Conservation (phyloP, 1,140 invertebrate species). For the Ditylenchus dipsaci region DNA sequence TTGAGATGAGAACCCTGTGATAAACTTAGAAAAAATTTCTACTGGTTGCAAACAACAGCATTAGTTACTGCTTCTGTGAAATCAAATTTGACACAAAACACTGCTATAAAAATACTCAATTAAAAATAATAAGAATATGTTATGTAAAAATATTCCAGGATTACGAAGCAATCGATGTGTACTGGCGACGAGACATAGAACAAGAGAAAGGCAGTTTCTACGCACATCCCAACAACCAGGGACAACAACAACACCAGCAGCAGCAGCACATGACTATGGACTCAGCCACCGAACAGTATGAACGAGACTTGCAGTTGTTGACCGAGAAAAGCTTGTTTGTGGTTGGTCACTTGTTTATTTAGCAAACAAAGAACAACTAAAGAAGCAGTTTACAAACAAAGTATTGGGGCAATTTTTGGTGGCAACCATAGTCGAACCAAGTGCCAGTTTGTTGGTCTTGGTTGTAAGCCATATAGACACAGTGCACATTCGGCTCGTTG, state of each 20-base stretch:
- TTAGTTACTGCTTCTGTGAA: no score
- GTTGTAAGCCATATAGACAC: conserved; percentile 55
- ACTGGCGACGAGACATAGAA: conserved; percentile 54
- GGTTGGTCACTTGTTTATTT: conserved; percentile 36
- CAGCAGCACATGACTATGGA: conserved; percentile 2
- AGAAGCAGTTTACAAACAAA: conserved; percentile 49
- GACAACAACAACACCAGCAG: neutral
- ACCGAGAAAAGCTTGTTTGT: conserved; percentile 47
- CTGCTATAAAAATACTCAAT: no score
- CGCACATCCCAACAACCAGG: neutral
- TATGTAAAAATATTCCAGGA: no score
- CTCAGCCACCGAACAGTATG: conserved; percentile 32
- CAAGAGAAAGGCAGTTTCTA: conserved; percentile 44
- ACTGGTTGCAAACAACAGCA: no score
- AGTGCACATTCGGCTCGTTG: conserved; percentile 52
- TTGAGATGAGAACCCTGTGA: no score
- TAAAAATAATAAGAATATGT: no score
- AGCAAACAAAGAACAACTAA: neutral
- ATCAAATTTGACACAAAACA: no score
- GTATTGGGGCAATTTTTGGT: conserved; percentile 48
- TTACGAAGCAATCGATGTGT: conserved; percentile 53
- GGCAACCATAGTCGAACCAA: conserved; percentile 52
- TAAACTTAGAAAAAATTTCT: neutral
- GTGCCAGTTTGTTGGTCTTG: conserved; percentile 48
- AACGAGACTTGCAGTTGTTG: conserved; percentile 53